Evolutionary conservation across 2,888 invertebrate species (phyloP), one percentile per base, ranked within the genome.

Genomic region (Stegophylla sp.): DNA sequence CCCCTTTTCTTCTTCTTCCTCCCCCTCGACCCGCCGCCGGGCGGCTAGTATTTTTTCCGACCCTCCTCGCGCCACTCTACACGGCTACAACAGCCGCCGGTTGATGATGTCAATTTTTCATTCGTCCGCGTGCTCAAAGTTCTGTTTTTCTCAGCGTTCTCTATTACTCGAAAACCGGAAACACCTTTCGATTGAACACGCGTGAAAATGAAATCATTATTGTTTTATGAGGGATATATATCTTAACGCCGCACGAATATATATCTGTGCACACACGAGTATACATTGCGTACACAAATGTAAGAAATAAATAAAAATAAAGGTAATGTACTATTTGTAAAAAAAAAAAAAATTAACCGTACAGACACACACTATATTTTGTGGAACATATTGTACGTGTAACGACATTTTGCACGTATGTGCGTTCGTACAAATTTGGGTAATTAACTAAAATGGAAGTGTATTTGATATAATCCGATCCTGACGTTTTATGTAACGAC

Each of bases 11-110:
- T 51, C 53, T 72, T 59, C 61, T 53, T 45, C 41, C 73, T 41
- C 67, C 85, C 85, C 82, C 84, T 85, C 51, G 84, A 84, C 83
- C 84, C 85, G 82, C 79, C 83, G 82, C 81, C 82, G 76, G n/a
- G 7, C 3, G n/a, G 13, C 26, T 10, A 23, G 26, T 13, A 12
- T 26, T 34, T 34, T 61, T 41, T 23, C 41, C 43, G 59, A 41
- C 26, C n/a, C 3, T n/a, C 20, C 0, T 0, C 26, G 17, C n/a
- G 34, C 67, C 5, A 1, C 53, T 7, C 12, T 23, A 48, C n/a
- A 28, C 45, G 23, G 51, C 34, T 10, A n/a, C n/a, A n/a, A n/a
- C n/a, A n/a, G 63, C 17, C 23, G 17, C 20, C 59, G 28, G 79
- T 63, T 79, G 79, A 79, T 79, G 79, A 79, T 71, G 79, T 79